Evolutionary conservation across 2,888 invertebrate genomes (phyloP).

Genomic region (Entomobrya multifasciata): DNA sequence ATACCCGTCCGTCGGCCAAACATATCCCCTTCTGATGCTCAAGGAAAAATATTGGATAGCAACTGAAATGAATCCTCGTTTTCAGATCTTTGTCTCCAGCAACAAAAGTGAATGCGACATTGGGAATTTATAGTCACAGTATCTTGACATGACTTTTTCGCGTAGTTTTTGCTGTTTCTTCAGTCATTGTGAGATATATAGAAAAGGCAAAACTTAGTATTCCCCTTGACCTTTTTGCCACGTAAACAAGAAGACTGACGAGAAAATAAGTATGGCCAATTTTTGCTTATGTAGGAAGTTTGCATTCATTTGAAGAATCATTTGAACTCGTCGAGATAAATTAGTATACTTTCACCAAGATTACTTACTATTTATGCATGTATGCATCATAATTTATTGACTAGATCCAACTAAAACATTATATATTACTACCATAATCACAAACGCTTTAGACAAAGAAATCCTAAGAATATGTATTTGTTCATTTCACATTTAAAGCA

Average conservation of each 20-base stretch:
- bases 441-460: background rate
- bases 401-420: background rate
- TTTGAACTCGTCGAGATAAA: slow-evolving; percentile 50
- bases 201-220: slow-evolving; percentile 17
- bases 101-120: slow-evolving; percentile 57
- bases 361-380: background rate
- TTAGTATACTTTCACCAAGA: slow-evolving; percentile 23
- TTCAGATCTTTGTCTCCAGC: slow-evolving; percentile 55
- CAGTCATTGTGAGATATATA: background rate
- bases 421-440: too few relatives aligned
- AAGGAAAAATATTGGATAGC: background rate
- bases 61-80: slow-evolving; percentile 52
- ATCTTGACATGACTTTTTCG: slow-evolving; percentile 7
- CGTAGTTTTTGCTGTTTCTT: background rate
- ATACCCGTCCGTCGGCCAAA: background rate
- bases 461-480: too few relatives aligned
- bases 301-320: slow-evolving; percentile 49
- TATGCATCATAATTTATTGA: slow-evolving; percentile 11
- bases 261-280: slow-evolving; percentile 49
- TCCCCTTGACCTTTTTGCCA: slow-evolving; percentile 55
- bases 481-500: too few relatives aligned
- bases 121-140: slow-evolving; percentile 46
- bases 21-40: background rate
- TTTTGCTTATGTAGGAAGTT: slow-evolving; percentile 50
- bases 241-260: slow-evolving; percentile 50